These are phyloP conservation scores for Cyphomyrus plagiostoma DNA, from an alignment of 2,113 vertebrate genomes.

Conservation along the genomic window DNA sequence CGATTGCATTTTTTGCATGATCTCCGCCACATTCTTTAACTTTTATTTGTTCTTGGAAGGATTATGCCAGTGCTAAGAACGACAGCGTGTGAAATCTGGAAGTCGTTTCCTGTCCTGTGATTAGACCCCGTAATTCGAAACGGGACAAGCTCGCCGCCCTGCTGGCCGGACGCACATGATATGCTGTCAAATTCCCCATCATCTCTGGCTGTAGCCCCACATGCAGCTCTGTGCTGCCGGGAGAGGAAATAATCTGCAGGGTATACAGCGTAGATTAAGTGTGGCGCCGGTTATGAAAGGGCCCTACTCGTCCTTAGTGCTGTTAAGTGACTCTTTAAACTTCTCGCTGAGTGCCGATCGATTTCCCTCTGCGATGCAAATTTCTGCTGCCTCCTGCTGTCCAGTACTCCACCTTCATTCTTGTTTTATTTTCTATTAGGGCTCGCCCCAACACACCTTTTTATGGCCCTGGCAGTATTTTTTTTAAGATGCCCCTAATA, in stretches of 20 bases:
- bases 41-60: not conserved
- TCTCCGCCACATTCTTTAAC: not conserved
- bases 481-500: not conserved
- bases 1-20: not conserved
- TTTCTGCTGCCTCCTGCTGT: not conserved
- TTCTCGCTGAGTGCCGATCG: not conserved
- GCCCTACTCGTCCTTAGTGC: not conserved
- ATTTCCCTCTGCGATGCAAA: not conserved
- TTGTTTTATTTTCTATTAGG: conserved; percentile 4
- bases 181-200: not conserved
- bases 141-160: not conserved
- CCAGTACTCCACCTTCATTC: not conserved
- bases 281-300: not conserved
- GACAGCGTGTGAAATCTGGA: not conserved
- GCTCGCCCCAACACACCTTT: not conserved
- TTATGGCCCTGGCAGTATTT: not conserved
- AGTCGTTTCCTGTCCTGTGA: not conserved
- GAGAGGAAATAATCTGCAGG: not conserved
- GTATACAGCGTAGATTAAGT: not conserved
- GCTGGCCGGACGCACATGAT: not conserved
- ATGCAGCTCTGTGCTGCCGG: not conserved
- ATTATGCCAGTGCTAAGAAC: not conserved
- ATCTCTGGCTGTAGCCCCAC: not conserved
- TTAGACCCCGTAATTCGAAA: not conserved
- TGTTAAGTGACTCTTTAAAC: not conserved